Evolutionary conservation across 1,140 invertebrate genomes (phyloP).

Genomic region (Papilio machaon): DNA sequence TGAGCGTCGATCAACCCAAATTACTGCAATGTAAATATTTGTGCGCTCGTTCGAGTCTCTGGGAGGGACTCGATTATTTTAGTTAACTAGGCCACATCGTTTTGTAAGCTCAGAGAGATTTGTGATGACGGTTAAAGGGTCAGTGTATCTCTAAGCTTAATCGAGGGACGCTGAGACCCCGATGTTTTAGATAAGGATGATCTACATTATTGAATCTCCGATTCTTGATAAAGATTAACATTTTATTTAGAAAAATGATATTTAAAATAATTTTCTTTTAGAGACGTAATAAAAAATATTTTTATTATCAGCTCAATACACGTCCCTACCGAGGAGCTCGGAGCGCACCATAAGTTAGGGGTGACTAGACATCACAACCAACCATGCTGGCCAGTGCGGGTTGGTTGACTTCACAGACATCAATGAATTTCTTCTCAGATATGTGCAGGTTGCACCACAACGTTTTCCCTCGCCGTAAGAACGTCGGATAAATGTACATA

Average conservation of each 20-base stretch:
- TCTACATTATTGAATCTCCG: constrained; percentile 3
- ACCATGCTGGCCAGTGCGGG: too few relatives aligned
- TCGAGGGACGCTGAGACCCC: constrained; percentile 4
- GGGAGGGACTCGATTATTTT: constrained; percentile 31
- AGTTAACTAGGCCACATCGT: constrained; percentile 23
- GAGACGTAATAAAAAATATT: too few relatives aligned
- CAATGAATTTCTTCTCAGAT: too few relatives aligned
- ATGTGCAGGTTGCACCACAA: too few relatives aligned
- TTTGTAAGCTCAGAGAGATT: constrained; percentile 10
- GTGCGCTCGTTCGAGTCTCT: constrained; percentile 7
- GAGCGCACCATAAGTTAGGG: too few relatives aligned
- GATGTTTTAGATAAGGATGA: constrained; percentile 8
- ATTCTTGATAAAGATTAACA: neutral
- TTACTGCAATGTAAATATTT: constrained; percentile 31
- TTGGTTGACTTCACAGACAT: too few relatives aligned
- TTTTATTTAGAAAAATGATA: neutral
- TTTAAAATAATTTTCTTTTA: too few relatives aligned
- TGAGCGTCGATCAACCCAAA: constrained; percentile 21
- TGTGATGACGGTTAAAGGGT: constrained; percentile 28
- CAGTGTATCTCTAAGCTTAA: constrained; percentile 18
- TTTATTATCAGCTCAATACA: too few relatives aligned
- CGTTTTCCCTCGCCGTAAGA: too few relatives aligned
- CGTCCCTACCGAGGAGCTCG: too few relatives aligned
- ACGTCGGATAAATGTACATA: too few relatives aligned
- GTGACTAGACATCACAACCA: too few relatives aligned